These are phyloP conservation scores for Campoletis sonorensis DNA, from an alignment of 1,140 invertebrate genomes.

Conservation along the genomic window DNA sequence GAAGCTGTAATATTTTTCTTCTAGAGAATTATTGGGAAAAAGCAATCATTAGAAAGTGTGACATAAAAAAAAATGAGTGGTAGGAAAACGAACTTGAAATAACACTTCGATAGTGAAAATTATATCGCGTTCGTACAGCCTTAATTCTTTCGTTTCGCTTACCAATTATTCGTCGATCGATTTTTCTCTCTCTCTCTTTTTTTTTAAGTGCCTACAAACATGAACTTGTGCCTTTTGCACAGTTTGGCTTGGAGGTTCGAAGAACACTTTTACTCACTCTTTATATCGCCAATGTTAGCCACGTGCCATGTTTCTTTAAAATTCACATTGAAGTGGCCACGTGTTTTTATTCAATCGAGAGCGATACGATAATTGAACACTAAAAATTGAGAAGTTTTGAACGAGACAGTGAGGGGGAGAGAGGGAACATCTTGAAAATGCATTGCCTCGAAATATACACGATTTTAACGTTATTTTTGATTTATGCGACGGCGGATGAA, in stretches of 20 bases:
- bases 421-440: conserved; percentile 28
- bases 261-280: neutral
- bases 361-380: neutral
- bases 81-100: neutral
- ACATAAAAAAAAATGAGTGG: too few species aligned
- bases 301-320: conserved; percentile 24
- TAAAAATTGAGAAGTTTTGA: neutral
- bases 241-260: neutral
- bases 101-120: neutral
- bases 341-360: conserved; percentile 31
- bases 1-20: too few species aligned
- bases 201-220: neutral
- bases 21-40: too few species aligned
- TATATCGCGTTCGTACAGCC: neutral
- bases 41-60: too few species aligned
- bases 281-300: neutral
- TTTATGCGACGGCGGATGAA: neutral
- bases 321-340: conserved; percentile 18
- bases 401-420: conserved; percentile 26
- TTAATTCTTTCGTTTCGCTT: conserved; percentile 19
- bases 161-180: conserved; percentile 29
- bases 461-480: neutral
- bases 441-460: conserved; percentile 9
- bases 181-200: neutral
- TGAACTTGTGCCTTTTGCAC: neutral